A percentile compares a stretch with the other conserved stretches of the same genome.
Conservation (phyloP, 2,113 vertebrate species). For the Chunga burmeisteri region DNA sequence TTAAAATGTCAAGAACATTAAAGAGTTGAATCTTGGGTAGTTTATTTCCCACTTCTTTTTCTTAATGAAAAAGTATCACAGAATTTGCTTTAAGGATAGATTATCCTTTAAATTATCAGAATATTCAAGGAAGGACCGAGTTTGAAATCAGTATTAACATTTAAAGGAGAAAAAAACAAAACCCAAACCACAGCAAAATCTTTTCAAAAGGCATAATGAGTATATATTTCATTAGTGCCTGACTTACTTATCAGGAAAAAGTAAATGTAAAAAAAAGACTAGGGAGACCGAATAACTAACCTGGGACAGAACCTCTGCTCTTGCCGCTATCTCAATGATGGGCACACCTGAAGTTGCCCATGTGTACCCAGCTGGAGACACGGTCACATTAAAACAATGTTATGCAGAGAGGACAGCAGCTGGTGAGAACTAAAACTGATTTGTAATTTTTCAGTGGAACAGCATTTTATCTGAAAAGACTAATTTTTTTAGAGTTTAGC, state of each 20-base stretch:
- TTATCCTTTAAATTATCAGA: conserved; percentile 3
- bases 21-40: not conserved
- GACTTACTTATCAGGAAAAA: not conserved
- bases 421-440: not conserved
- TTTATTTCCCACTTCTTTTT: conserved; percentile 5
- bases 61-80: not conserved
- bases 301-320: not conserved
- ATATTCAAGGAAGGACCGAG: not conserved
- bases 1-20: conserved; percentile 59
- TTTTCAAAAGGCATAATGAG: not conserved
- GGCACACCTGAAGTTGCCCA: not conserved
- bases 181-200: not conserved
- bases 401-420: not conserved
- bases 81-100: not conserved
- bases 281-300: not conserved
- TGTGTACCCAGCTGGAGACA: not conserved
- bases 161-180: not conserved
- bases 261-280: not conserved
- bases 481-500: too few relatives aligned
- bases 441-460: not conserved
- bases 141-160: not conserved
- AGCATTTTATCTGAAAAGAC: not conserved
- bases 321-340: not conserved
- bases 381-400: not conserved
- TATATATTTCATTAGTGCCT: not conserved